A percentile compares a stretch with the other conserved stretches of the same genome.
Evolutionary conservation across 2,113 vertebrate species (phyloP).

Genomic region (Mus spicilegus): DNA sequence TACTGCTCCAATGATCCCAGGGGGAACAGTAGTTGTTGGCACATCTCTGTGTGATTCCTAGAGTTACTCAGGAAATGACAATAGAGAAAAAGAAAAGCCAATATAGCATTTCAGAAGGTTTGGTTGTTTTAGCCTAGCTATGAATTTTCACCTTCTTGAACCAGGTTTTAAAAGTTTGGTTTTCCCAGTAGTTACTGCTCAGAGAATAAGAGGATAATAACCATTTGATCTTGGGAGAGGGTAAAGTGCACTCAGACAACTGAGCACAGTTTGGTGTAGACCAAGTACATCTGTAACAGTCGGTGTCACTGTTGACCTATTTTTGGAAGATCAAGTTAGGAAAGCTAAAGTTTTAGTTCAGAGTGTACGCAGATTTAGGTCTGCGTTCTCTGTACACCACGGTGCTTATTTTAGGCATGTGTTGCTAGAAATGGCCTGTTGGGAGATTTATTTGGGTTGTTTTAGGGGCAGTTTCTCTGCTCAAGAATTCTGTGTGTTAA

Average conservation of each 20-base stretch:
- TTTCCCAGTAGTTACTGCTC: not conserved
- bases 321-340: conserved; percentile 17
- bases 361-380: not conserved
- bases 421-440: not conserved
- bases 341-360: not conserved
- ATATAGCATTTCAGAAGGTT: not conserved
- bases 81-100: conserved; percentile 13
- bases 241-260: not conserved
- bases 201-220: not conserved
- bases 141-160: not conserved
- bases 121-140: not conserved
- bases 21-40: not conserved
- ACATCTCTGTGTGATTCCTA: conserved; percentile 3
- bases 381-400: not conserved
- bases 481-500: not conserved
- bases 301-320: conserved; percentile 3
- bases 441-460: not conserved
- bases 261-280: not conserved
- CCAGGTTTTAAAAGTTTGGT: not conserved
- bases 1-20: not conserved
- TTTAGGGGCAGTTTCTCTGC: not conserved
- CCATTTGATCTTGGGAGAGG: not conserved
- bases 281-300: not conserved
- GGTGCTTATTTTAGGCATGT: not conserved
- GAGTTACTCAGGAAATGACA: not conserved